A percentile compares a stretch with the other conserved stretches of the same genome.
Conservation (phyloP, 2,888 invertebrate species). For the Microctonus brassicae region DNA sequence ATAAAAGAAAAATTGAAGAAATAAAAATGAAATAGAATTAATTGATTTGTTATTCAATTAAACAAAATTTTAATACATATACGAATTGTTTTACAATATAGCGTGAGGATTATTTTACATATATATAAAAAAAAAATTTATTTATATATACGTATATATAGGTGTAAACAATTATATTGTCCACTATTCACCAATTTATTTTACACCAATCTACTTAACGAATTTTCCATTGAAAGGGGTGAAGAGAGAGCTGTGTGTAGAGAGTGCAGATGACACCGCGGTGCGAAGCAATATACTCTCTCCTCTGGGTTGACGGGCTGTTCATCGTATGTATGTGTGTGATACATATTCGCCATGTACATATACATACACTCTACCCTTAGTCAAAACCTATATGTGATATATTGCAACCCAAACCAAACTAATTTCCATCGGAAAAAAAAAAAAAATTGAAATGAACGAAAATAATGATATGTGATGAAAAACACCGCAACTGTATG, state of each 20-base stretch:
- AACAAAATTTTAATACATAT: too few relatives aligned
- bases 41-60: too few relatives aligned
- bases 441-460: neutral
- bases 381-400: neutral
- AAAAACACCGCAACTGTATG: neutral
- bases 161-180: slow-evolving; percentile 13
- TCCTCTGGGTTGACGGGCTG: neutral
- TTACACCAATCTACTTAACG: slow-evolving; percentile 51
- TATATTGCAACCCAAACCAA: neutral
- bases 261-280: slow-evolving; percentile 57
- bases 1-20: neutral
- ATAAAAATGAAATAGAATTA: neutral
- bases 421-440: neutral
- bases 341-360: neutral
- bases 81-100: too few relatives aligned
- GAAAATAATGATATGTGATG: neutral
- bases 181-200: slow-evolving; percentile 41
- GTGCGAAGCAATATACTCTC: slow-evolving; percentile 20
- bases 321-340: neutral
- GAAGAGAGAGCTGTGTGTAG: slow-evolving; percentile 46
- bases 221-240: slow-evolving; percentile 57
- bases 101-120: too few relatives aligned
- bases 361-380: neutral
- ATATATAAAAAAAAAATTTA: too few relatives aligned
- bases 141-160: neutral